These are phyloP conservation scores for Apteryx owenii DNA, from an alignment of 2,113 vertebrate species.

Conservation along the genomic window DNA sequence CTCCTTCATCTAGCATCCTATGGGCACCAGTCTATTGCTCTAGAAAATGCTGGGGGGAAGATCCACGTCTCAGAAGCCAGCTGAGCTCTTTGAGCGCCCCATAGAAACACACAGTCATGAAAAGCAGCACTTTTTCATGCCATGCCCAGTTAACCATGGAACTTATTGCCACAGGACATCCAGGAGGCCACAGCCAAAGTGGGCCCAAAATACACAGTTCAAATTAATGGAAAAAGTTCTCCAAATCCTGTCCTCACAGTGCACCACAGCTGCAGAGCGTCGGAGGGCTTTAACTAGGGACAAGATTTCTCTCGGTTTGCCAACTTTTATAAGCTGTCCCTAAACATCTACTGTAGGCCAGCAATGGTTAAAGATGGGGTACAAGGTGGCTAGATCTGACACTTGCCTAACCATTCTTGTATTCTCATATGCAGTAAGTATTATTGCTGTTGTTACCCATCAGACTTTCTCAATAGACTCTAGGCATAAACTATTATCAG, in stretches of 20 bases:
- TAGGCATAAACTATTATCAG: neutral
- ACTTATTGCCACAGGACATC: neutral
- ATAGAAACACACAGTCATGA: neutral
- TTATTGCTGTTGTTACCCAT: neutral
- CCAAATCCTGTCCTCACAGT: neutral
- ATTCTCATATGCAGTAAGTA: neutral
- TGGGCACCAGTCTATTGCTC: no score
- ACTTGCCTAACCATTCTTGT: neutral
- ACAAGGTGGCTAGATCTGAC: neutral
- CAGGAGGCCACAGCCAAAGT: neutral
- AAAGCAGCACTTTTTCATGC: neutral
- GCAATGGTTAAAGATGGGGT: neutral
- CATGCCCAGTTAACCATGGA: neutral
- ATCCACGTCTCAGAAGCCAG: neutral
- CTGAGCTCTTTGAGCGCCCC: neutral
- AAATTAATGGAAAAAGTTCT: neutral
- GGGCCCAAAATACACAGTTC: neutral
- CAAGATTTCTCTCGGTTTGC: neutral
- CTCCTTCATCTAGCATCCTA: no score
- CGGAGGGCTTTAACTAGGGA: neutral
- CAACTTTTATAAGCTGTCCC: neutral
- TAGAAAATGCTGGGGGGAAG: neutral
- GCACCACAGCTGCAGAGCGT: neutral
- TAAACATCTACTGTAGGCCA: neutral
- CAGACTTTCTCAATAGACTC: neutral